Base-by-base conservation (phyloP, 2,797 vertebrate genomes). In the Erethizon dorsatum region DNA sequence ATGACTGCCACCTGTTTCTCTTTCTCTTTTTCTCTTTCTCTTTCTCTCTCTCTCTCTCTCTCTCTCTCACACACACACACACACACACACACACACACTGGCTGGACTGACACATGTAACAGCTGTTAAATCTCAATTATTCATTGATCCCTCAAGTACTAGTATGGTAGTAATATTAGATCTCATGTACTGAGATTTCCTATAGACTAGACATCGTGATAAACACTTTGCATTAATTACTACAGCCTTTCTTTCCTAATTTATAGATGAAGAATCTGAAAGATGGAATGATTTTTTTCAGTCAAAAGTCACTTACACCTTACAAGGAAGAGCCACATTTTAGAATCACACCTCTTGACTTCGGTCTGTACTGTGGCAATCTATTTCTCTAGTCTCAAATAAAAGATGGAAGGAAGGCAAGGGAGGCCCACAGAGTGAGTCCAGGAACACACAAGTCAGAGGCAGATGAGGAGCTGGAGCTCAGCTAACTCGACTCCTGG, bases 251-350 rank as follows among this genome's bases (percentile, higher is more conserved):
- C 59, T 24, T 65, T 63, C 84, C 87, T 83, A 79, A 69, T 82
- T 71, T 88, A 83, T 59, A 92, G 88, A 22, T n/a, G 24, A 84
- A 90, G 73, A 88, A 88, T 83, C 37, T 83, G 45, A 94, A 96
- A 79, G 33, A 17, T 75, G 15, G 78, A 6, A 7, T 83, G n/a
- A 37, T 47, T 28, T 71, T 78, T 52, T 57, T 56, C 24, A 13
- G 18, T 71, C 69, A 61, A 28, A 33, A 41, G n/a, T 83, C 67
- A 61, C 45, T 90, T 47, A 61, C 10, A 52, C 88, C 41, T 75
- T 20, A 69, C 17, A 12, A 3, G 15, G 56, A 77, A 69, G 33
- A 86, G 41, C 11, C 54, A 82, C 10, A 20, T 26, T 79, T 90
- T 73, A 22, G 45, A 92, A 61, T 54, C 28, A 8, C 1, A 33